These are phyloP conservation scores for Pararge aegeria DNA, from an alignment of 1,140 invertebrate genomes.

Conservation along the genomic window DNA sequence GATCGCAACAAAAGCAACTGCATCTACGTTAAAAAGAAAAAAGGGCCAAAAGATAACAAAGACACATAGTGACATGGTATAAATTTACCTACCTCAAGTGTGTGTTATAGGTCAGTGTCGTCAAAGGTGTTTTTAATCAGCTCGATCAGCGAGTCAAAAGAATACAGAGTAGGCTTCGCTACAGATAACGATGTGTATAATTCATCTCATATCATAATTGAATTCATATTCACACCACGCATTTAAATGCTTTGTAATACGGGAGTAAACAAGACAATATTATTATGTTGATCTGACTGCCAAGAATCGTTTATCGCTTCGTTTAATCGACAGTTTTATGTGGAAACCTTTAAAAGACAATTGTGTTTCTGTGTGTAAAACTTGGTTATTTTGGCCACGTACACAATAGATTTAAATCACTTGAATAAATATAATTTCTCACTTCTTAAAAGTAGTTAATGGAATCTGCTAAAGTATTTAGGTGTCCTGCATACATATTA, in stretches of 20 bases:
- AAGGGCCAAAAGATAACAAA: not conserved
- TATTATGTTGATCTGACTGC: conserved; percentile 21
- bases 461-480: no score
- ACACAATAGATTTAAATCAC: not conserved
- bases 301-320: conserved; percentile 18
- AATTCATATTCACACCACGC: conserved; percentile 19
- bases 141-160: conserved; percentile 24
- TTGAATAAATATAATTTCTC: no score
- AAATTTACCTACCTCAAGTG: not conserved
- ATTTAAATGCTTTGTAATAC: conserved; percentile 32
- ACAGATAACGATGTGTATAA: conserved; percentile 14
- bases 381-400: not conserved
- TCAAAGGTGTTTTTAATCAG: conserved; percentile 26
- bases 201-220: conserved; percentile 19
- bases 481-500: no score
- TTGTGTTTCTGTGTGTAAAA: not conserved
- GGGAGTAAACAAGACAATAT: conserved; percentile 22
- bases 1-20: no score
- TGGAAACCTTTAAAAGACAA: conserved; percentile 7
- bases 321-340: conserved; percentile 11
- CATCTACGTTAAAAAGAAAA: not conserved
- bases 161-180: conserved; percentile 26
- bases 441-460: no score
- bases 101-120: conserved; percentile 32
- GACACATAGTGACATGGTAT: not conserved